These are phyloP conservation scores for Willowsia nigromaculata DNA, from an alignment of 2,888 invertebrate species.

Conservation along the genomic window DNA sequence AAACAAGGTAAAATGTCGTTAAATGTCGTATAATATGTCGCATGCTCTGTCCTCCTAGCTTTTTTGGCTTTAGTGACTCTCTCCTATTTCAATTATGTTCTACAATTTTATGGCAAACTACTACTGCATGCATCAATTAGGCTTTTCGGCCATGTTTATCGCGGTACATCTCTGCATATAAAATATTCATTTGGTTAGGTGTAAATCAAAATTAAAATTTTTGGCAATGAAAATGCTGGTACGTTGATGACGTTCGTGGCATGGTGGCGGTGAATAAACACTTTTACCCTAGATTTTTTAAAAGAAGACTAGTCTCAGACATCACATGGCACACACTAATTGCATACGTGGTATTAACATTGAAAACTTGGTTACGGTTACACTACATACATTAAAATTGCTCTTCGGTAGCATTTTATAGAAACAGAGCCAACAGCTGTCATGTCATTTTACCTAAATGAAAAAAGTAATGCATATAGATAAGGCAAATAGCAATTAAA, in stretches of 20 bases:
- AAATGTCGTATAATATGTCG: too few species aligned
- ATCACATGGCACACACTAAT: background rate
- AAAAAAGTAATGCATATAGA: constrained; percentile 5
- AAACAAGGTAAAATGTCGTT: background rate
- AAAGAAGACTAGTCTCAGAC: background rate
- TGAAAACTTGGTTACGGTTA: background rate
- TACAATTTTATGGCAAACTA: constrained; percentile 4
- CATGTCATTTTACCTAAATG: constrained; percentile 3
- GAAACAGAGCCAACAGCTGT: constrained; percentile 23
- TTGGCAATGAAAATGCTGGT: constrained; percentile 1
- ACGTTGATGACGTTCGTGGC: background rate
- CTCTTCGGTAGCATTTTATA: background rate
- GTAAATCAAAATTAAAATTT: constrained; percentile 30
- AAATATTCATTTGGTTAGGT: background rate
- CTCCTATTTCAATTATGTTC: background rate
- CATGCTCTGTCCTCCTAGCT: background rate
- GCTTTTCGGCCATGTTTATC: background rate
- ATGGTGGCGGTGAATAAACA: background rate
- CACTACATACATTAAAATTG: background rate
- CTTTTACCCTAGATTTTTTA: constrained; percentile 23
- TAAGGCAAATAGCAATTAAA: constrained; percentile 24
- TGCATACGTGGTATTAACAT: background rate
- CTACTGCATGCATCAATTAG: background rate
- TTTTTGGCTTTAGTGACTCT: background rate
- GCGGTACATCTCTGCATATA: background rate